Evolutionary conservation across 1,140 invertebrate species (phyloP).

Genomic region (Paracyclopina nana): DNA sequence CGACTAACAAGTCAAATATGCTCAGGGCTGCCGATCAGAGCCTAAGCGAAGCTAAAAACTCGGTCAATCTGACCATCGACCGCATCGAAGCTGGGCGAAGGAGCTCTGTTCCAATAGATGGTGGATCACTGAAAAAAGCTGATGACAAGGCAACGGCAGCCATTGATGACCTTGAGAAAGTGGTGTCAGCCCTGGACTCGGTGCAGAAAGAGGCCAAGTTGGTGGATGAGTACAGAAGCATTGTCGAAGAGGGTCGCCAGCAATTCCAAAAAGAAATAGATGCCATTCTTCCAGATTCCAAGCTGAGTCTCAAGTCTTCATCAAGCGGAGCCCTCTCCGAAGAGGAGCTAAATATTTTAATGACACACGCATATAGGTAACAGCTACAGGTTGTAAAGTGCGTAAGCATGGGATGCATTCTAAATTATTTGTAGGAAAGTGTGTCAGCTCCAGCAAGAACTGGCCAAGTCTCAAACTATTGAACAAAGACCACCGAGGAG

Average conservation of each 20-base stretch:
- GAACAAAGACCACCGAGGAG: neutral
- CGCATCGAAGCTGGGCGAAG: no score
- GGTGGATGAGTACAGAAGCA: constrained; percentile 26
- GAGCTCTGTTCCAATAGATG: no score
- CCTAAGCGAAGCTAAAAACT: no score
- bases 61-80: no score
- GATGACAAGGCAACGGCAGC: no score
- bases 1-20: no score
- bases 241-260: constrained; percentile 27
- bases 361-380: constrained; percentile 33
- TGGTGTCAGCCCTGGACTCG: no score
- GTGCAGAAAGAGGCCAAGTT: constrained; percentile 24
- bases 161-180: no score
- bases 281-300: constrained; percentile 27
- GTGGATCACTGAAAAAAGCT: no score
- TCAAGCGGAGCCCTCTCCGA: constrained; percentile 18
- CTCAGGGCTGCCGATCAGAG: no score
- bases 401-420: constrained; percentile 39
- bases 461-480: constrained; percentile 34
- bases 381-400: constrained; percentile 46
- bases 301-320: constrained; percentile 24
- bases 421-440: no score
- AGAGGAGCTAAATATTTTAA: constrained; percentile 30
- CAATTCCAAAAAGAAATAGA: constrained; percentile 29
- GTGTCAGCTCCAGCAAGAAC: no score